Conservation (phyloP, 2,888 invertebrate genomes). For the Frankliniella intonsa region DNA sequence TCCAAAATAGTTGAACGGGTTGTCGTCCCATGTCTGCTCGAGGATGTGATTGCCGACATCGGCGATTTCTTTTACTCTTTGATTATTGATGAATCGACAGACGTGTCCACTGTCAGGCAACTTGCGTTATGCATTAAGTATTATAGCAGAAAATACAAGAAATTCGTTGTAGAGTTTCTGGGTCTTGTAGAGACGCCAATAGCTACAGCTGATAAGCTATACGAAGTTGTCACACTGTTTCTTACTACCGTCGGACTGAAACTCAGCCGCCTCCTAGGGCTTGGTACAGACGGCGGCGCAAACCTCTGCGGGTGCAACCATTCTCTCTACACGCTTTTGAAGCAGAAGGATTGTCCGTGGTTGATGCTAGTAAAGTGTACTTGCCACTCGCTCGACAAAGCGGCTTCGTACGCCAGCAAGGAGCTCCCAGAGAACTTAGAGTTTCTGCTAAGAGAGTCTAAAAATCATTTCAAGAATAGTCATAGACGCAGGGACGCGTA, state of each 20-base stretch:
- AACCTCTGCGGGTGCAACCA: slow-evolving; percentile 38
- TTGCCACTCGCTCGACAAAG: background rate
- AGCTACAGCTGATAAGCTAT: background rate
- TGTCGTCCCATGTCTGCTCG: too few relatives aligned
- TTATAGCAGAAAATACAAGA: slow-evolving; percentile 30
- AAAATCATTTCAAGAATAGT: background rate
- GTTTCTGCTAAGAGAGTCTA: background rate
- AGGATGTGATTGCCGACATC: too few relatives aligned
- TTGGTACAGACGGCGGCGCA: slow-evolving; percentile 39
- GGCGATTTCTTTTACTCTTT: too few relatives aligned
- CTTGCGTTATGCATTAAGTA: slow-evolving; percentile 37
- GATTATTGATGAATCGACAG: too few relatives aligned
- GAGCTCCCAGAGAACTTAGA: background rate
- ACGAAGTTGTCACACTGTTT: background rate
- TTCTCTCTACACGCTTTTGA: slow-evolving; percentile 33
- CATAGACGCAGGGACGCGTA: background rate
- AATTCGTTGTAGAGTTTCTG: background rate
- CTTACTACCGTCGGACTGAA: background rate
- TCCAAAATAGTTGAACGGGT: too few relatives aligned
- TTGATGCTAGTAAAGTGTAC: background rate
- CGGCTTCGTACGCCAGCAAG: background rate
- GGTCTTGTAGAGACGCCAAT: background rate
- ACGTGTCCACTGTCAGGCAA: too few relatives aligned
- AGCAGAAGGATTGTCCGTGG: background rate
- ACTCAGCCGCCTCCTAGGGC: fast-evolving